A percentile compares a stretch with the other conserved stretches of the same genome.
These are phyloP conservation scores for Pseudotriccus pelzelni DNA, from an alignment of 2,797 vertebrate species.

Conservation along the genomic window DNA sequence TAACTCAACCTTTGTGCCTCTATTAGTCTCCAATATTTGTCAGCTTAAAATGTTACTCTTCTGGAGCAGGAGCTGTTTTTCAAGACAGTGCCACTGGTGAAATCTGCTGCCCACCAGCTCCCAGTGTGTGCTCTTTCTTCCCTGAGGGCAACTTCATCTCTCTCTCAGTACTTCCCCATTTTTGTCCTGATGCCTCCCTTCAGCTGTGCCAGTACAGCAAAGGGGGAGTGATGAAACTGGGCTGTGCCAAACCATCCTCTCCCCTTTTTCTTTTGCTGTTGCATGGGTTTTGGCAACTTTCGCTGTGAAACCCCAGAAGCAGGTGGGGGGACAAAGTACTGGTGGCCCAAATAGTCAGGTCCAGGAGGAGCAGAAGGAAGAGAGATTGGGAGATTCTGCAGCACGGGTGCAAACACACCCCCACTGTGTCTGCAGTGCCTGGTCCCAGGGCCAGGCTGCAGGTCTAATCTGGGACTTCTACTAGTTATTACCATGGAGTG, in stretches of 20 bases:
- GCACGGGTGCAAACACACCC: background rate
- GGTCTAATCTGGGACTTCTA: background rate
- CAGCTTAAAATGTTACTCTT: background rate
- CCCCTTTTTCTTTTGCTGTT: background rate
- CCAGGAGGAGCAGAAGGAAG: background rate
- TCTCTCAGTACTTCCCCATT: background rate
- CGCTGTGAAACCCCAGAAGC: background rate
- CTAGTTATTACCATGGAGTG: background rate
- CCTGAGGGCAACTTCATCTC: rapidly evolving
- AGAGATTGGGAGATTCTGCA: background rate
- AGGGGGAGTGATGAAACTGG: background rate
- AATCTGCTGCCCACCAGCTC: background rate
- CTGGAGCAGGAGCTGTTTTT: background rate
- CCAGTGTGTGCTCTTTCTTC: rapidly evolving
- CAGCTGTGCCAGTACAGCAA: background rate
- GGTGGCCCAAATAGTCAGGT: background rate
- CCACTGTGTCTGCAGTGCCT: background rate
- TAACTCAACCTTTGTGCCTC: background rate
- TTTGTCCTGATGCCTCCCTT: background rate
- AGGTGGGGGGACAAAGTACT: background rate
- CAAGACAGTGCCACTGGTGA: background rate
- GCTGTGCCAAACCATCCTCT: background rate
- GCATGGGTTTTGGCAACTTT: background rate
- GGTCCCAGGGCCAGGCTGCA: background rate
- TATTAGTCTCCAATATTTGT: background rate